These are phyloP conservation scores for Willisornis vidua DNA, from an alignment of 2,113 vertebrate species.

Conservation along the genomic window DNA sequence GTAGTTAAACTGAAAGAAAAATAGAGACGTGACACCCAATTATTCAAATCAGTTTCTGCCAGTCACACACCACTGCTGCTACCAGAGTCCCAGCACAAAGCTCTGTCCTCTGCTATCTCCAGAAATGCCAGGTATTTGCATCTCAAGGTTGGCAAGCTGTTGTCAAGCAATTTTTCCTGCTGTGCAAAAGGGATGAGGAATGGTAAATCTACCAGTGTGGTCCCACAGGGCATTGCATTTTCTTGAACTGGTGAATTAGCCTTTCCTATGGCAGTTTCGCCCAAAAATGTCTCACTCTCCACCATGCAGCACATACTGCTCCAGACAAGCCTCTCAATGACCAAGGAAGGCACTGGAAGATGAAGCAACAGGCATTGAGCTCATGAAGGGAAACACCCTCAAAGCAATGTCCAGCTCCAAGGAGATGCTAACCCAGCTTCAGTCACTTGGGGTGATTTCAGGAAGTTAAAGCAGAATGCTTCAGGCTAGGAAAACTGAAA, in stretches of 20 bases:
- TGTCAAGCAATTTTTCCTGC: neutral
- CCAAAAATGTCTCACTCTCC: neutral
- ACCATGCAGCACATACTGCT: neutral
- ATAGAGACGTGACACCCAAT: constrained; percentile 61
- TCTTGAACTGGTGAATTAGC: neutral
- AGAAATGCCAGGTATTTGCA: constrained; percentile 26
- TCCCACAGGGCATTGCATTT: neutral
- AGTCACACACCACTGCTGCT: constrained; percentile 1
- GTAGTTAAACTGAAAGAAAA: constrained; percentile 67
- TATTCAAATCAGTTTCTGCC: constrained; percentile 59
- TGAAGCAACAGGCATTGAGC: neutral
- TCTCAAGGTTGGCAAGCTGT: neutral
- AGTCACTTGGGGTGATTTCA: neutral
- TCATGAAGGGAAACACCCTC: neutral
- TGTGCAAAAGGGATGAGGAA: neutral
- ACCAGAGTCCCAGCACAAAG: neutral
- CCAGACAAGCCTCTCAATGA: neutral
- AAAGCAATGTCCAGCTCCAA: neutral
- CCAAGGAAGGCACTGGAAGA: neutral
- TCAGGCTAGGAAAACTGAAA: neutral
- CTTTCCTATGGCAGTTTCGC: neutral
- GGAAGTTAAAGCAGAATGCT: neutral
- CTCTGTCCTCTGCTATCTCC: constrained; percentile 6
- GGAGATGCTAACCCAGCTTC: neutral
- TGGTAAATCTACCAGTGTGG: neutral